These are phyloP conservation scores for Neuroscelio doddi DNA, from an alignment of 2,888 invertebrate genomes.

Conservation along the genomic window DNA sequence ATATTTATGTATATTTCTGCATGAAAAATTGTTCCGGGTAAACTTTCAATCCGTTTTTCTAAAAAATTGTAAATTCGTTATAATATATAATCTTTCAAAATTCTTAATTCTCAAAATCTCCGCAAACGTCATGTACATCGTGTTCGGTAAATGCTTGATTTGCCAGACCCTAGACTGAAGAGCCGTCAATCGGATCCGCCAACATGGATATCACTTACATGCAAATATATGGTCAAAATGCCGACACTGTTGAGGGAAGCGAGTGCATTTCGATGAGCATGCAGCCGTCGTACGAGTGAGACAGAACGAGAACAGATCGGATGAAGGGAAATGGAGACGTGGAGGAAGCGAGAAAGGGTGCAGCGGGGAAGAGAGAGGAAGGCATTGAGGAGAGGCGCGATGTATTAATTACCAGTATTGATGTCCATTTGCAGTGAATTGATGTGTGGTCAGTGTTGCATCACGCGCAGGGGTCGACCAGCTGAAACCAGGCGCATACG, in stretches of 20 bases:
- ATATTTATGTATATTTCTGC: too few relatives aligned
- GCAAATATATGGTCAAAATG: conserved; percentile 66
- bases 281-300: conserved; percentile 42
- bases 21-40: too few relatives aligned
- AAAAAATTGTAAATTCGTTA: too few relatives aligned
- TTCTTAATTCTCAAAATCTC: not conserved
- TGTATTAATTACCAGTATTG: conserved; percentile 73
- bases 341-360: conserved; percentile 35
- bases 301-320: conserved; percentile 21
- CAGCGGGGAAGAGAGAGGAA: conserved; percentile 30
- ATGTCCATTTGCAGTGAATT: conserved; percentile 73
- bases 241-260: conserved; percentile 48
- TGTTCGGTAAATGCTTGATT: conserved; percentile 50
- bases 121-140: conserved; percentile 21
- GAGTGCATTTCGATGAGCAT: conserved; percentile 55
- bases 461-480: conserved; percentile 69
- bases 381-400: conserved; percentile 66
- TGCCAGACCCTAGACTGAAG: conserved; percentile 55
- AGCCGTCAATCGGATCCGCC: conserved; percentile 66
- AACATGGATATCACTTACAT: conserved; percentile 68
- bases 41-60: conserved; percentile 40
- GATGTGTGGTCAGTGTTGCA: conserved; percentile 72
- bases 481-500: conserved; percentile 62
- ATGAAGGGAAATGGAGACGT: conserved; percentile 37
- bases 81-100: not conserved